Evolutionary conservation across 2,888 invertebrate species (phyloP).

Genomic region (Eilema griseolum): DNA sequence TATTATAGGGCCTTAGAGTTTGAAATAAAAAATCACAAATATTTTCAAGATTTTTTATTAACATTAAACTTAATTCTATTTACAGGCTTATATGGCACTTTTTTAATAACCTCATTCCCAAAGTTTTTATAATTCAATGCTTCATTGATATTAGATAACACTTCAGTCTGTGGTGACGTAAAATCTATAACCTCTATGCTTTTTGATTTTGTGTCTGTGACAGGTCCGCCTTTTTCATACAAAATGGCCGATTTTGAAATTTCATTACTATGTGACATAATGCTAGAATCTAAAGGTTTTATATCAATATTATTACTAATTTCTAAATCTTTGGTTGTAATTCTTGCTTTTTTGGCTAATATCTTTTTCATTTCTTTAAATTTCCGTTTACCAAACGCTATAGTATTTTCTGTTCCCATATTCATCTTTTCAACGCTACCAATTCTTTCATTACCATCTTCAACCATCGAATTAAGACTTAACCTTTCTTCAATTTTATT

Average conservation of each 20-base stretch:
- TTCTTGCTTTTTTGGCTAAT: slow-evolving; percentile 1
- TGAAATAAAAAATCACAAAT: background rate
- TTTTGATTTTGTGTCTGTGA: background rate
- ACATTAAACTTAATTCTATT: slow-evolving; percentile 76
- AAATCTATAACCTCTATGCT: slow-evolving; percentile 70
- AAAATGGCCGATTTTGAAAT: slow-evolving; percentile 6
- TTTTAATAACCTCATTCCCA: slow-evolving; percentile 70
- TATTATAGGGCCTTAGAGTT: too few relatives aligned
- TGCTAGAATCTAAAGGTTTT: background rate
- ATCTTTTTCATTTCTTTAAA: slow-evolving; percentile 14
- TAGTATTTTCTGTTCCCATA: slow-evolving; percentile 74
- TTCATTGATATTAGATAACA: slow-evolving; percentile 75
- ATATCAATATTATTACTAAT: background rate
- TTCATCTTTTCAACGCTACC: slow-evolving; percentile 52
- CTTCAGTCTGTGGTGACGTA: slow-evolving; percentile 65
- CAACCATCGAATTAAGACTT: background rate
- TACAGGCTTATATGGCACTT: slow-evolving; percentile 65
- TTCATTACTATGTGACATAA: background rate
- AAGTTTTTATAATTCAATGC: slow-evolving; percentile 73
- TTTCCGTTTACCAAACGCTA: slow-evolving; percentile 54
- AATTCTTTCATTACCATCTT: background rate
- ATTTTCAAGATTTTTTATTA: slow-evolving; percentile 61
- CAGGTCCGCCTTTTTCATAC: background rate
- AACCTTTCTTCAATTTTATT: slow-evolving; percentile 16
- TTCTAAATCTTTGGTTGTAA: background rate